Percentiles rank a stretch among this genome's conserved stretches.
Evolutionary conservation across 2,113 vertebrate species (phyloP).

Genomic region (Mugil cephalus): DNA sequence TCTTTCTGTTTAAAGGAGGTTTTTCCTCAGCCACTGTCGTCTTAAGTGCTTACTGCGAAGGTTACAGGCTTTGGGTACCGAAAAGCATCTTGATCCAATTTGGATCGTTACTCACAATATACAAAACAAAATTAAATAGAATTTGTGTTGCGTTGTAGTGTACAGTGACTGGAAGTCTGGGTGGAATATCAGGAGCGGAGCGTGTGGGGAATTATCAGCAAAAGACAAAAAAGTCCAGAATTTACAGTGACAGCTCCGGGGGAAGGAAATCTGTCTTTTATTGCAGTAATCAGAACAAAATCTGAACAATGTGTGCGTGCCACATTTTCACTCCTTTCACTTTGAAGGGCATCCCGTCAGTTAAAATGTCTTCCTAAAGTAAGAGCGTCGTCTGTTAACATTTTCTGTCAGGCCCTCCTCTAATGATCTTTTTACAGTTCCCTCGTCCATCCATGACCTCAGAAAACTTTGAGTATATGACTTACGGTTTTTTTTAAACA

Average conservation of each 20-base stretch:
- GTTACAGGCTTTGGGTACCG: too few species aligned
- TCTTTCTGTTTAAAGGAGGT: too few species aligned
- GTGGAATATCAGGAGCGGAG: background rate
- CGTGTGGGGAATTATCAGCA: background rate
- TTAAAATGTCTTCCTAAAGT: constrained; percentile 34
- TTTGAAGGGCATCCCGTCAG: constrained; percentile 13
- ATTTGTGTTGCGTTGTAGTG: background rate
- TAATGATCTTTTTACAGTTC: constrained; percentile 19
- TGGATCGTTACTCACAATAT: too few species aligned
- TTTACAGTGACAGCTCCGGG: background rate
- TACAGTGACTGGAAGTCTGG: background rate
- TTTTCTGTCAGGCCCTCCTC: constrained; percentile 21
- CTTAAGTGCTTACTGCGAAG: too few species aligned
- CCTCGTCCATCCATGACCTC: background rate
- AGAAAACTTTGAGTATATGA: too few species aligned
- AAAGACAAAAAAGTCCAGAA: background rate
- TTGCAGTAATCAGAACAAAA: constrained; percentile 10
- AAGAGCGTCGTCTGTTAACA: constrained; percentile 5
- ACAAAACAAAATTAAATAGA: too few species aligned
- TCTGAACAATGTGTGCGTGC: constrained; percentile 27
- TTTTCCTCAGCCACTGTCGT: too few species aligned
- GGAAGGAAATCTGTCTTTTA: constrained; percentile 17
- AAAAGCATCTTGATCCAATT: too few species aligned
- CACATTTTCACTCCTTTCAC: background rate
- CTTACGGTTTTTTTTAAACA: too few species aligned